Conservation (phyloP, 1,140 invertebrate genomes). For the Drosophila pseudoananassae region DNA sequence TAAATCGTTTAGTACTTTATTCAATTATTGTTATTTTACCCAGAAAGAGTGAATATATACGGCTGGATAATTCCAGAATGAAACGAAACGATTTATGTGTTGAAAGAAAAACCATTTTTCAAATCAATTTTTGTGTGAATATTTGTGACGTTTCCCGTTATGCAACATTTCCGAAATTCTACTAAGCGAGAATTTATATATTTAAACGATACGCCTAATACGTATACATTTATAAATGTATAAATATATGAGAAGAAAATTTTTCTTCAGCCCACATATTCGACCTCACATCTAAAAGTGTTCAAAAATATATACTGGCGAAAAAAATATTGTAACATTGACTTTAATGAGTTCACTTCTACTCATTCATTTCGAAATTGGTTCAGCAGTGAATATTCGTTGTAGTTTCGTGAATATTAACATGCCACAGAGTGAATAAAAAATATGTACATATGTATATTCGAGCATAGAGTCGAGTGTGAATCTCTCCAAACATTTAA, state of each 20-base stretch:
- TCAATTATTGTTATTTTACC: too few species aligned
- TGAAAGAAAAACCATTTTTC: constrained; percentile 1
- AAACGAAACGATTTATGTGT: not conserved
- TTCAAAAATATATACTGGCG: constrained; percentile 46
- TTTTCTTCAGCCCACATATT: constrained; percentile 49
- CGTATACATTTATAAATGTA: constrained; percentile 35
- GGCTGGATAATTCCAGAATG: constrained; percentile 9
- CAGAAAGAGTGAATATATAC: too few species aligned
- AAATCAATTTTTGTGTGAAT: constrained; percentile 33
- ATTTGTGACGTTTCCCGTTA: constrained; percentile 53
- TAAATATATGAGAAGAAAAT: constrained; percentile 31
- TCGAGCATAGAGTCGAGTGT: constrained; percentile 5
- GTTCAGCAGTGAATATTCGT: constrained; percentile 44
- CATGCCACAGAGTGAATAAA: constrained; percentile 39
- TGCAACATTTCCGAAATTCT: constrained; percentile 65
- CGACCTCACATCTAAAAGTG: constrained; percentile 52
- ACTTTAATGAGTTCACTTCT: constrained; percentile 41
- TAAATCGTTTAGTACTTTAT: too few species aligned
- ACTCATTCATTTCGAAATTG: constrained; percentile 31
- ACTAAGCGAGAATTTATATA: constrained; percentile 44
- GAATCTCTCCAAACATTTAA: constrained; percentile 33
- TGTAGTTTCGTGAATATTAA: constrained; percentile 25
- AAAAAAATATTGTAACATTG: constrained; percentile 52
- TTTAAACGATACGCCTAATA: constrained; percentile 40
- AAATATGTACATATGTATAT: not conserved